These are phyloP conservation scores for Calyptomena viridis DNA, from an alignment of 2,113 vertebrate genomes.

Conservation along the genomic window DNA sequence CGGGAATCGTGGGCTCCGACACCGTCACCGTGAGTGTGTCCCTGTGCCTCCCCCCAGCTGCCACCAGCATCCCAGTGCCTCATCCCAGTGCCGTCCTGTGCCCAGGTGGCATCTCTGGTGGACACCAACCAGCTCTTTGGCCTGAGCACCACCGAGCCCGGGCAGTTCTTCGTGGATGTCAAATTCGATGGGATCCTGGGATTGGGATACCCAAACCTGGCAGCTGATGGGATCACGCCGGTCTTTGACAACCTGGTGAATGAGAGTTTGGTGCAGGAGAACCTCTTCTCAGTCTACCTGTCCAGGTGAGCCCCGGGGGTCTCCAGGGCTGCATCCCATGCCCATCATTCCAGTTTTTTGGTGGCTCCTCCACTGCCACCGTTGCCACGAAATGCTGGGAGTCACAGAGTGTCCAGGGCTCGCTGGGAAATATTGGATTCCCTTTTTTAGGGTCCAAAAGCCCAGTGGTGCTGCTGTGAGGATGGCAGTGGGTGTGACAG, in stretches of 20 bases:
- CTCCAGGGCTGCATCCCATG: rapidly evolving
- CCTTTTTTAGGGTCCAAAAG: neutral
- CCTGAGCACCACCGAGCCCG: slow-evolving; percentile 56
- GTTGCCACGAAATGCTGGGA: neutral
- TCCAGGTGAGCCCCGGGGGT: neutral
- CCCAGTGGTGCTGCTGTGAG: neutral
- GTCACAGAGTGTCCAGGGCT: neutral
- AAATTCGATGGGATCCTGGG: slow-evolving; percentile 75
- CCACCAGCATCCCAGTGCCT: neutral
- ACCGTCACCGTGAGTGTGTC: slow-evolving; percentile 53
- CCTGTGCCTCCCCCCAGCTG: too few relatives aligned
- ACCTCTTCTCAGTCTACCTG: slow-evolving; percentile 70
- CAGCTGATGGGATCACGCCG: neutral
- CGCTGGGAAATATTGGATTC: neutral
- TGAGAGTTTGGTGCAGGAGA: slow-evolving; percentile 39
- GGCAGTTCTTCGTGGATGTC: slow-evolving; percentile 35
- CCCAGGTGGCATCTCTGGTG: slow-evolving; percentile 56
- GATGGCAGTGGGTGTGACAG: rapidly evolving
- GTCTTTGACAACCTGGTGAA: slow-evolving; percentile 72
- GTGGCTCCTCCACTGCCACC: neutral
- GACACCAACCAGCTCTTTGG: slow-evolving; percentile 61
- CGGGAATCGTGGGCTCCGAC: slow-evolving; percentile 59
- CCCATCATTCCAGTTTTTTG: rapidly evolving
- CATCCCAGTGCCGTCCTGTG: too few relatives aligned
- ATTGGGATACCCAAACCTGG: slow-evolving; percentile 62